These are phyloP conservation scores for Yasuhikotakia modesta DNA, from an alignment of 2,797 vertebrate species.

Conservation along the genomic window DNA sequence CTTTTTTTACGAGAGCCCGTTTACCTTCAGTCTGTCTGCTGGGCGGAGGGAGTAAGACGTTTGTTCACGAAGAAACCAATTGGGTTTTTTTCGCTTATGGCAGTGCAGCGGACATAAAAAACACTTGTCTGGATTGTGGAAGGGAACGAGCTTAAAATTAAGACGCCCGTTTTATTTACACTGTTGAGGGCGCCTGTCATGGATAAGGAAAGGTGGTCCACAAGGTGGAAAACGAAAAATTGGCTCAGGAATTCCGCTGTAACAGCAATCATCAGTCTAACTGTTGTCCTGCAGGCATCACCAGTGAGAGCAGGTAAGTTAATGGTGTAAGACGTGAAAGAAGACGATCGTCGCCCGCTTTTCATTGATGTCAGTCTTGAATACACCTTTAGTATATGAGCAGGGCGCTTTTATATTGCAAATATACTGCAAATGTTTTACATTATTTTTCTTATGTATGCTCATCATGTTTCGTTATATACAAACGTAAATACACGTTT, in stretches of 20 bases:
- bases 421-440: too few relatives aligned
- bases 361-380: background rate
- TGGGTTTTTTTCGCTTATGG: conserved; percentile 75
- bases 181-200: conserved; percentile 75
- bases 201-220: conserved; percentile 88
- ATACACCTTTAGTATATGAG: background rate
- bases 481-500: too few relatives aligned
- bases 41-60: conserved; percentile 77
- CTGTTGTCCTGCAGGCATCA: conserved; percentile 79
- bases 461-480: too few relatives aligned
- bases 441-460: too few relatives aligned
- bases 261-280: conserved; percentile 72
- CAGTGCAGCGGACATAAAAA: conserved; percentile 73
- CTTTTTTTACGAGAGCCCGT: conserved; percentile 77
- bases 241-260: conserved; percentile 82
- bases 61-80: conserved; percentile 67
- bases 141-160: conserved; percentile 68
- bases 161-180: conserved; percentile 68
- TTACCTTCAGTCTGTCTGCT: conserved; percentile 80
- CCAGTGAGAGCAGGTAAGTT: conserved; percentile 92
- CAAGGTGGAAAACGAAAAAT: conserved; percentile 93
- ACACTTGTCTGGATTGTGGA: conserved; percentile 70
- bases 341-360: background rate
- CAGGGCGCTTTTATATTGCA: background rate
- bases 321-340: conserved; percentile 58